phyloP scores from a whole-genome alignment of 2,797 vertebrate species.

The Danio tinwini region DNA sequence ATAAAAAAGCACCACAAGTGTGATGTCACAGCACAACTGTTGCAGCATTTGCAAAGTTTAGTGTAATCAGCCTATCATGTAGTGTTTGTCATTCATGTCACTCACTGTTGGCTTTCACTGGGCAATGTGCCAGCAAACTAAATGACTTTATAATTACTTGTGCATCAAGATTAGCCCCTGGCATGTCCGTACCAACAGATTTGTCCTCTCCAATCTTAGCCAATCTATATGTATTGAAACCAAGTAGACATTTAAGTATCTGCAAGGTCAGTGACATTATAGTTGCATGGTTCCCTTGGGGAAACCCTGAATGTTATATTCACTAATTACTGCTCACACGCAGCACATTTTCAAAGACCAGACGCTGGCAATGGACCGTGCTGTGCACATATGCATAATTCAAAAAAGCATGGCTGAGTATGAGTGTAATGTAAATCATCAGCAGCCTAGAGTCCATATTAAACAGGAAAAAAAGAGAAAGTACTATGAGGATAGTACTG shows the following conservation, averaged over 20 bases:
- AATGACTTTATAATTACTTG: slow-evolving; percentile 57
- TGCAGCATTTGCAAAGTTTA: too few relatives aligned
- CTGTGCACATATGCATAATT: slow-evolving; percentile 45
- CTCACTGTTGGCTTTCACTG: slow-evolving; percentile 35
- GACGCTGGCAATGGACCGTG: neutral
- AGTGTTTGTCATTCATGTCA: slow-evolving; percentile 42
- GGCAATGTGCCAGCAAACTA: slow-evolving; percentile 53
- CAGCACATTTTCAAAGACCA: slow-evolving; percentile 16
- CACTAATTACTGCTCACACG: slow-evolving; percentile 53
- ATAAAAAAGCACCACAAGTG: too few relatives aligned
- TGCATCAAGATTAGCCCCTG: slow-evolving; percentile 50
- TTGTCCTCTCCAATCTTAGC: slow-evolving; percentile 39
- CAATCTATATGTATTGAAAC: slow-evolving; percentile 52
- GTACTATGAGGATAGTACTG: slow-evolving; percentile 2
- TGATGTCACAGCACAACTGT: too few relatives aligned
- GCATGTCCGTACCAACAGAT: slow-evolving; percentile 37
- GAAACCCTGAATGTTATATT: slow-evolving; percentile 34
- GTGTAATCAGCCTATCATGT: neutral
- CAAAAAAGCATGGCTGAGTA: slow-evolving; percentile 24
- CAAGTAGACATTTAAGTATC: slow-evolving; percentile 54
- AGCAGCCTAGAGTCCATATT: slow-evolving; percentile 26
- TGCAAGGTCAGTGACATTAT: slow-evolving; percentile 58
- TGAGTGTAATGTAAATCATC: slow-evolving; percentile 37
- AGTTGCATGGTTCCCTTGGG: slow-evolving; percentile 41
- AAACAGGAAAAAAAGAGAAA: slow-evolving; percentile 24